Base-by-base conservation (phyloP, 2,797 vertebrate species). In the Alauda arvensis region DNA sequence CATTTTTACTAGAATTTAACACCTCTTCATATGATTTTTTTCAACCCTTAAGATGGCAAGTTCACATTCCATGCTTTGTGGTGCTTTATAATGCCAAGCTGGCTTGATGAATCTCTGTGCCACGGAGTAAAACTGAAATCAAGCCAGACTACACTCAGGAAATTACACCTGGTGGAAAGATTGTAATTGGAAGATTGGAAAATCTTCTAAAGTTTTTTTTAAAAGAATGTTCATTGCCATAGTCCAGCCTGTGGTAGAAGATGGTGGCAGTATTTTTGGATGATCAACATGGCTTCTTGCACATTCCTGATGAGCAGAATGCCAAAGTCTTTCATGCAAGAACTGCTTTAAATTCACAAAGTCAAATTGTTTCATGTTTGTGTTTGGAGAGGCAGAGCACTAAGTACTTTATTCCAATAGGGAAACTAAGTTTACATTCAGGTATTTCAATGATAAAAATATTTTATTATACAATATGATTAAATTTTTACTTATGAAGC, bases 401-500 rank as follows among this genome's bases (percentile, higher is more conserved):
- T 69, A 65, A 42, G 68, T 34, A 59, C n/a, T 87, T 81, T 15
- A 82, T 92, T 92, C 85, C 40, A 83, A 45, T 14, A 83, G 21
- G 13, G 37, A 81, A 82, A 13, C 19, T 65, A 76, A 88, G 71
- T 66, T 62, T 79, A 45, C 67, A 34, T 88, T 87, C 55, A 60
- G 20, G n/a, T 80, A 29, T 53, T 72, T 37, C 14, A 59, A 57
- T 74, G 10, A 91, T 60, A 45, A 52, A 70, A 78, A 43, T 52
- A 51, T 49, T 81, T 77, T 67, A 45, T 87, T 48, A 77, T 48
- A 42, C 15, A 29, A 76, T 49, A 24, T 24, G 11, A 55, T 76
- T 72, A 89, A 67, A 86, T 85, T 93, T 83, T 78, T 46, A 74
- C 83, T 89, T 85, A 77, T 45, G 14, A 43, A 88, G 39, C 20